Percentiles rank a stretch among this genome's conserved stretches.
phyloP scores from a whole-genome alignment of 2,888 invertebrate species.

The Mechanitis mazaeus region DNA sequence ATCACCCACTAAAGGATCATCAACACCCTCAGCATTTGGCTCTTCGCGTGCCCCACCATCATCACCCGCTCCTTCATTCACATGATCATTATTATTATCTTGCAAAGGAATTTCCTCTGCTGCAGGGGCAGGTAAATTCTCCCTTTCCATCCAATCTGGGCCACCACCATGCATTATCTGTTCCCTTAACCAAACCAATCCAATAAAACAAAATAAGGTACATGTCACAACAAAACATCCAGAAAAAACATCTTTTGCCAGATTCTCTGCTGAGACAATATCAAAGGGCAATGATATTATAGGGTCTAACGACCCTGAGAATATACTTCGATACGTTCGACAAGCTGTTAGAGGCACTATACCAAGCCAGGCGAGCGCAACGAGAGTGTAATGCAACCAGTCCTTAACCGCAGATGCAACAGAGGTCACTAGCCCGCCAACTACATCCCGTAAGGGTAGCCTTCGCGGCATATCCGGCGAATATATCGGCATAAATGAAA shows the following conservation, averaged over 20 bases:
- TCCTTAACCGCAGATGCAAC: conserved; percentile 95
- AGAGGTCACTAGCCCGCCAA: conserved; percentile 92
- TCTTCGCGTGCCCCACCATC: conserved; percentile 56
- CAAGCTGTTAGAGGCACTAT: conserved; percentile 97
- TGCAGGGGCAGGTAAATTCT: conserved; percentile 73
- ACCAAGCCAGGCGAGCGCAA: conserved; percentile 98
- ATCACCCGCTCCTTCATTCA: conserved; percentile 56
- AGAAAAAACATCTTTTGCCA: conserved; percentile 95
- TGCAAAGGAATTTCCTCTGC: conserved; percentile 65
- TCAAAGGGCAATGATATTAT: conserved; percentile 92
- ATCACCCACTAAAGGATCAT: conserved; percentile 80
- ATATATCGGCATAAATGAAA: conserved; percentile 99
- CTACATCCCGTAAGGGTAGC: conserved; percentile 93
- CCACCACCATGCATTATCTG: conserved; percentile 98
- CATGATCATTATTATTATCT: conserved; percentile 70
- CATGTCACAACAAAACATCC: conserved; percentile 98
- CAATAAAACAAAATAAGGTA: conserved; percentile 96
- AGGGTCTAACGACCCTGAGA: conserved; percentile 91
- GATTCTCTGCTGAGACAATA: conserved; percentile 93
- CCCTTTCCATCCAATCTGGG: conserved; percentile 95
- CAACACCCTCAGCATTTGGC: conserved; percentile 56
- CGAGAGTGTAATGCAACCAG: conserved; percentile 98
- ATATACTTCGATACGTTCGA: conserved; percentile 94
- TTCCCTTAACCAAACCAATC: conserved; percentile 97
- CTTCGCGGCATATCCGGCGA: conserved; percentile 99